A percentile compares a stretch with the other conserved stretches of the same genome.
Conservation (phyloP, 1,140 invertebrate species). For the Anagrus nilaparvatae region DNA sequence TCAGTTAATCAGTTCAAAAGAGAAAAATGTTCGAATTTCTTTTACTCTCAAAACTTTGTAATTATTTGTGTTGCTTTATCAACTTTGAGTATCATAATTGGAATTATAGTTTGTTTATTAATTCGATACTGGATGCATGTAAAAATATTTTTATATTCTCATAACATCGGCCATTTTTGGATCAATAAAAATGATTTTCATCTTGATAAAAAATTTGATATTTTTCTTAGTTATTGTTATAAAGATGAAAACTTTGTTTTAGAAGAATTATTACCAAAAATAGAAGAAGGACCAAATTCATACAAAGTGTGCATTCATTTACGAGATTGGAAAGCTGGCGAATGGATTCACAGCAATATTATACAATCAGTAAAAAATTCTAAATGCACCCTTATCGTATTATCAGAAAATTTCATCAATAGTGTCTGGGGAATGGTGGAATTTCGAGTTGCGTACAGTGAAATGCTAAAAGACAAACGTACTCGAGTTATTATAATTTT, state of each 20-base stretch:
- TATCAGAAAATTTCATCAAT: constrained; percentile 71
- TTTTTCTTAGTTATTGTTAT: constrained; percentile 79
- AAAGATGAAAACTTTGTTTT: constrained; percentile 68
- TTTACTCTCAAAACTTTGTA: no score
- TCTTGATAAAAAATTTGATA: constrained; percentile 75
- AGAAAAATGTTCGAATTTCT: no score
- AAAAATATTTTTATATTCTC: no score
- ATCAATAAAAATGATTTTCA: no score
- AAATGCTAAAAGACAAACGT: constrained; percentile 60
- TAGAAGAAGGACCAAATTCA: constrained; percentile 49
- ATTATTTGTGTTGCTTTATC: no score
- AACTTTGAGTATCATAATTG: no score
- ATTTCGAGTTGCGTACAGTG: constrained; percentile 67
- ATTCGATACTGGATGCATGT: no score
- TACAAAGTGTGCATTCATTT: constrained; percentile 68
- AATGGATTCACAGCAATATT: no score
- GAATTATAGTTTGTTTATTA: no score
- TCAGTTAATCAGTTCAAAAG: no score
- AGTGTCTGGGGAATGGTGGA: constrained; percentile 83
- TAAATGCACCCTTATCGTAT: constrained; percentile 67
- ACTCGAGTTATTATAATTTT: constrained; percentile 68
- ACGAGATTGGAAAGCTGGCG: constrained; percentile 69
- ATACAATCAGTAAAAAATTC: constrained; percentile 74
- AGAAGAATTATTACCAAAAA: constrained; percentile 51
- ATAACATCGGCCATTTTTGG: no score